Conservation (phyloP, 2,888 invertebrate genomes). For the Aspidapion aeneum region DNA sequence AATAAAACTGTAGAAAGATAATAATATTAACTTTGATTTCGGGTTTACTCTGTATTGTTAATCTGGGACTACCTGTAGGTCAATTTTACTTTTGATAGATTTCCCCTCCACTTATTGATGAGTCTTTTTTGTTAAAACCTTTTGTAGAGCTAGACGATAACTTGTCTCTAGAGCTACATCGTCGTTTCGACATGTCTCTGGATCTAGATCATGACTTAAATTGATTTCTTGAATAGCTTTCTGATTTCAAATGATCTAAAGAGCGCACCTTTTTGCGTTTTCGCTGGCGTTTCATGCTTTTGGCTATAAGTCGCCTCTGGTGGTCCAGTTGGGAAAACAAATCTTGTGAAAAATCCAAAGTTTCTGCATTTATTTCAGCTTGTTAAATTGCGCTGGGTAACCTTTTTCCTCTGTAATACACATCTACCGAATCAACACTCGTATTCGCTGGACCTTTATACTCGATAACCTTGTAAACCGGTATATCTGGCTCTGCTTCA, state of each 20-base stretch:
- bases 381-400: slow-evolving; percentile 95
- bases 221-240: slow-evolving; percentile 35
- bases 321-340: slow-evolving; percentile 90
- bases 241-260: slow-evolving; percentile 27
- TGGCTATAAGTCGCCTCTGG: slow-evolving; percentile 86
- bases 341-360: slow-evolving; percentile 79
- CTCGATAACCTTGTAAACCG: slow-evolving; percentile 94
- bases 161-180: no score
- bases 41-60: neutral
- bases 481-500: slow-evolving; percentile 96
- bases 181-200: neutral
- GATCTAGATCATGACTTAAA: slow-evolving; percentile 28
- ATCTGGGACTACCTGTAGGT: neutral
- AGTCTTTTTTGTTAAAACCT: no score
- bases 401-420: slow-evolving; percentile 88
- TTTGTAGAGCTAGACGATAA: no score
- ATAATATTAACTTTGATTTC: neutral
- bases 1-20: no score
- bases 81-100: no score
- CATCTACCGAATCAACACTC: slow-evolving; percentile 93
- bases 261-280: slow-evolving; percentile 13
- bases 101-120: no score
- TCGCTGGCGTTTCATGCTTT: slow-evolving; percentile 71
- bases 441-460: slow-evolving; percentile 97
- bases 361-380: slow-evolving; percentile 97